phyloP scores from a whole-genome alignment of 2,888 invertebrate species.

The Harpalus rufipes region DNA sequence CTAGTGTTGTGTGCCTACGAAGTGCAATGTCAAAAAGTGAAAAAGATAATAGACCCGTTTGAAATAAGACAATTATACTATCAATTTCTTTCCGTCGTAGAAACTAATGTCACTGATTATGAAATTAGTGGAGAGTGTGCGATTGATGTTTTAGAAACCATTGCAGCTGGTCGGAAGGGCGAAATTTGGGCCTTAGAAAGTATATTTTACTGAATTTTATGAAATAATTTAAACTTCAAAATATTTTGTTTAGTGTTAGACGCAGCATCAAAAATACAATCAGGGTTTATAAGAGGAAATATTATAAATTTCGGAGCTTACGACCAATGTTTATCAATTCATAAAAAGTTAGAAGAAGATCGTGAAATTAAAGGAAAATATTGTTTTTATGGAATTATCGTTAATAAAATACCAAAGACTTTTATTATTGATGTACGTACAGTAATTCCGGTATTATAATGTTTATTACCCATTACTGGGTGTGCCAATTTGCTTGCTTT shows the following conservation, averaged over 20 bases:
- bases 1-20: background rate
- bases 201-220: constrained; percentile 14
- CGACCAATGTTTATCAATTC: constrained; percentile 62
- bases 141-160: constrained; percentile 12
- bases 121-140: constrained; percentile 4
- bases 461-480: too few relatives aligned
- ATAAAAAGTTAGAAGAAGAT: background rate
- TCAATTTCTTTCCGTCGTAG: background rate
- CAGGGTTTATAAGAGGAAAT: constrained; percentile 62
- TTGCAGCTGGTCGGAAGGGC: background rate
- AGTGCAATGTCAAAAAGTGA: background rate
- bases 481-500: too few relatives aligned
- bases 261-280: constrained; percentile 62
- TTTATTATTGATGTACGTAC: background rate
- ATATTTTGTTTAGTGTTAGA: constrained; percentile 62
- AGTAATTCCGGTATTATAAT: too few relatives aligned
- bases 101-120: constrained; percentile 13
- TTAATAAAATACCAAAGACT: background rate
- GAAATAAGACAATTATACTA: background rate
- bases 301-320: constrained; percentile 63
- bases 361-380: constrained; percentile 62
- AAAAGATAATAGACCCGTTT: background rate
- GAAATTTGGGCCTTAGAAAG: constrained; percentile 56
- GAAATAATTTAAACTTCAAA: background rate
- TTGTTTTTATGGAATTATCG: constrained; percentile 48